Evolutionary conservation across 1,140 invertebrate genomes (phyloP), one percentile per base, ranked within the genome.

Genomic region (Musca vetustissima): DNA sequence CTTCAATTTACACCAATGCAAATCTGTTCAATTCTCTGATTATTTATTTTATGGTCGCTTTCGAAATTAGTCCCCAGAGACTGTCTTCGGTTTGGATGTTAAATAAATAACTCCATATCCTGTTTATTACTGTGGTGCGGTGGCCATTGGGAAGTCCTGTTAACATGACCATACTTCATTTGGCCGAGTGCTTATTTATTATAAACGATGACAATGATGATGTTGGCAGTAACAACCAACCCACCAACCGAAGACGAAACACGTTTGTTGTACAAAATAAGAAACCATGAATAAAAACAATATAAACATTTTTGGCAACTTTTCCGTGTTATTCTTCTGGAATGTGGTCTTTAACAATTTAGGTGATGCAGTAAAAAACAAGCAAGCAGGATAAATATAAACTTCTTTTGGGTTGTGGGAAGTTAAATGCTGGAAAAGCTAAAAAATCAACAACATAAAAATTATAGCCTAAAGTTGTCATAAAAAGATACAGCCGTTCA

Each of bases 401-500:
- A 17, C 28, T 32, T 59, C 32, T 59, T 61, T 36, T 19, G 17
- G 2, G 32, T 61, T 36, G 36, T 61, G 57, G 28, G 57, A 28
- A 36, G 57, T 61, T 61, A 36, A 61, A 61, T 17, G 36, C 28
- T 61, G 28, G 21, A 61, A 61, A 61, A 61, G 57, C 13, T 61
- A 17, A 43, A 61, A 61, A 61, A 43, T 36, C 28, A 61, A 59
- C 24, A 43, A 36, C 28, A 32, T 61, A 61, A 61, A 61, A 61
- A 17, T 36, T 36, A 43, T 28, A 21, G 57, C 57, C 57, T 61
- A 43, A 61, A 61, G 28, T 59, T 24, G 57, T 61, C 57, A 21
- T 61, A 61, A 61, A 61, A 61, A 59, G n/a, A 36, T 61, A 61
- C 36, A 61, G n/a, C 57, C 57, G 17, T n/a, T n/a, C 3, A n/a